Percentiles rank a stretch among this genome's conserved stretches.
Conservation (phyloP, 2,113 vertebrate genomes). For the Psophia crepitans region DNA sequence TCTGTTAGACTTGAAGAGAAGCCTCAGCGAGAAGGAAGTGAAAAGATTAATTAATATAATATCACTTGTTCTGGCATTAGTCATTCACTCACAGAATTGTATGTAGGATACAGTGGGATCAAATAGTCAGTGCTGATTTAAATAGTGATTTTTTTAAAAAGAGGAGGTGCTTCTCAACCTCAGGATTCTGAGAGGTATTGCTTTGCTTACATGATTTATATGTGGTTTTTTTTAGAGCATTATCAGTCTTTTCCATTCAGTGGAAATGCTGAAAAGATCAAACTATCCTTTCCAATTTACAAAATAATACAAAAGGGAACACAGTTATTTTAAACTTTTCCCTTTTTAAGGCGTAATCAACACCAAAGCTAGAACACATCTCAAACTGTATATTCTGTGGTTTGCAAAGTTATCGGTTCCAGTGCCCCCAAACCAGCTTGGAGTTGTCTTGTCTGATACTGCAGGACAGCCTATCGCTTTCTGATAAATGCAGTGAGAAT, state of each 20-base stretch:
- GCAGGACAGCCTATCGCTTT: background rate
- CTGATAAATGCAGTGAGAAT: background rate
- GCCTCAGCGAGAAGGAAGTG: background rate
- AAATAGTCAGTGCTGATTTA: background rate
- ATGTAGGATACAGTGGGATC: background rate
- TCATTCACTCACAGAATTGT: background rate
- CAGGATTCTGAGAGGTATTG: background rate
- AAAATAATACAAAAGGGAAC: background rate
- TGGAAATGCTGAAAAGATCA: background rate
- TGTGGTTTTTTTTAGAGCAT: background rate
- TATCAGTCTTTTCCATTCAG: background rate
- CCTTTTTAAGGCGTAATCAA: background rate
- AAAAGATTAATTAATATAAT: background rate
- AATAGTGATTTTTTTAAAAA: background rate
- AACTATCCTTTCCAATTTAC: background rate
- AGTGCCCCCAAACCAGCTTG: background rate
- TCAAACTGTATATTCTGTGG: accelerated
- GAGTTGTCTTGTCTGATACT: background rate
- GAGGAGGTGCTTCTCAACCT: background rate
- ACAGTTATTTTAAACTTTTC: background rate
- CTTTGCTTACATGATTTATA: background rate
- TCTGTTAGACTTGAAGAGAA: background rate
- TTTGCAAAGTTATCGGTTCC: background rate
- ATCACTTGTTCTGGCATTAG: background rate
- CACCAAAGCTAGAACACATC: background rate